These are phyloP conservation scores for Pseudoatta argentina DNA, from an alignment of 1,140 invertebrate genomes.

Conservation along the genomic window DNA sequence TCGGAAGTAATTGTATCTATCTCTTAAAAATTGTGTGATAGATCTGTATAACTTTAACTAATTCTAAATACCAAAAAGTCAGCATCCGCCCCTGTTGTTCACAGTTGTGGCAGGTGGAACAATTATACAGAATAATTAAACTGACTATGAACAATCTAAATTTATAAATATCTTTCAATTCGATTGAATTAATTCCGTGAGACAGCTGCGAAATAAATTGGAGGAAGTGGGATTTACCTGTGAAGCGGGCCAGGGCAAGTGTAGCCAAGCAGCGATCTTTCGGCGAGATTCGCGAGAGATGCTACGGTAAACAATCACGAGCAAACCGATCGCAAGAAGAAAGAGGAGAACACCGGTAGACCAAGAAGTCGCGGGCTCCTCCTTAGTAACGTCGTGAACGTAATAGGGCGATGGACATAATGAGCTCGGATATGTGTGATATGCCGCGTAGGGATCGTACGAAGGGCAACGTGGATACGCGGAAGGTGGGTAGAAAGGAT, in stretches of 20 bases:
- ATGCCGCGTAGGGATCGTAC: constrained; percentile 59
- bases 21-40: neutral
- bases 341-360: constrained; percentile 47
- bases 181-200: constrained; percentile 4
- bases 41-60: neutral
- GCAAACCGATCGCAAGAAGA: constrained; percentile 24
- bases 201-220: neutral
- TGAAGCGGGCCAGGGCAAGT: constrained; percentile 3
- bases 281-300: constrained; percentile 54
- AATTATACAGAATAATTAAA: neutral
- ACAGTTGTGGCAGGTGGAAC: neutral
- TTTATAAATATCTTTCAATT: neutral
- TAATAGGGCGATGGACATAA: constrained; percentile 58
- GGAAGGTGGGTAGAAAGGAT: constrained; percentile 15
- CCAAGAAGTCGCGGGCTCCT: constrained; percentile 46
- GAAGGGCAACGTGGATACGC: constrained; percentile 52
- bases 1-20: neutral
- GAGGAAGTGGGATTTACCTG: constrained; percentile 63
- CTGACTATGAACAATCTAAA: neutral
- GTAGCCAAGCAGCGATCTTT: constrained; percentile 49
- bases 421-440: constrained; percentile 26
- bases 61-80: neutral
- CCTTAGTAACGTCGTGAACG: constrained; percentile 11
- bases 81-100: neutral
- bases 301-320: constrained; percentile 52